Base-by-base conservation (phyloP, 1,140 invertebrate genomes). In the Drosophila setifemur region DNA sequence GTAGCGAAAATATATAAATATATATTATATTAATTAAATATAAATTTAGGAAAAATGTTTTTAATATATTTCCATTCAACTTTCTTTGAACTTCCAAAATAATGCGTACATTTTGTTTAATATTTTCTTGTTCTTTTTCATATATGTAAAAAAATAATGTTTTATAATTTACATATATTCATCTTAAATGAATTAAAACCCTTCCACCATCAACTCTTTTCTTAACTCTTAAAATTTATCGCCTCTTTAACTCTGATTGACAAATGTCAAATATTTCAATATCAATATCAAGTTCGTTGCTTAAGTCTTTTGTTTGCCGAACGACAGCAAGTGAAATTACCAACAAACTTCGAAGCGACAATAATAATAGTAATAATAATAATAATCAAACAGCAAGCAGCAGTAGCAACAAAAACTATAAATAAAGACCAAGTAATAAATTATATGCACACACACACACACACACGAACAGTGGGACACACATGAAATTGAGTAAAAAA, bases 201-300 rank as follows among this genome's bases (percentile, higher is more conserved):
- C n/a, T n/a, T n/a, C n/a, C n/a, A n/a, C n/a, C n/a, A n/a, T n/a
- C n/a, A n/a, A n/a, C n/a, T n/a, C n/a, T n/a, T n/a, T n/a, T n/a
- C n/a, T n/a, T n/a, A n/a, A n/a, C n/a, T n/a, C n/a, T n/a, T n/a
- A n/a, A n/a, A n/a, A n/a, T n/a, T n/a, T n/a, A n/a, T n/a, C n/a
- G n/a, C n/a, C n/a, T n/a, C n/a, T n/a, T n/a, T n/a, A n/a, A 11
- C 7, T 5, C n/a, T 42, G 40, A 16, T 58, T 49, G 33, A 60
- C 54, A 61, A 67, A 74, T 75, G 61, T 53, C 52, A 71, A 58
- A 50, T 75, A 85, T 86, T 86, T 86, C 81, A 86, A 81, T 86
- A 85, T 79, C 79, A 85, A 85, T 85, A 86, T 76, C 82, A 86
- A 86, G 81, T 86, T 86, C 75, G 81, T 86, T 86, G 81, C 81